Evolutionary conservation across 2,888 invertebrate genomes (phyloP).

Genomic region (Ecdyonurus torrentis): DNA sequence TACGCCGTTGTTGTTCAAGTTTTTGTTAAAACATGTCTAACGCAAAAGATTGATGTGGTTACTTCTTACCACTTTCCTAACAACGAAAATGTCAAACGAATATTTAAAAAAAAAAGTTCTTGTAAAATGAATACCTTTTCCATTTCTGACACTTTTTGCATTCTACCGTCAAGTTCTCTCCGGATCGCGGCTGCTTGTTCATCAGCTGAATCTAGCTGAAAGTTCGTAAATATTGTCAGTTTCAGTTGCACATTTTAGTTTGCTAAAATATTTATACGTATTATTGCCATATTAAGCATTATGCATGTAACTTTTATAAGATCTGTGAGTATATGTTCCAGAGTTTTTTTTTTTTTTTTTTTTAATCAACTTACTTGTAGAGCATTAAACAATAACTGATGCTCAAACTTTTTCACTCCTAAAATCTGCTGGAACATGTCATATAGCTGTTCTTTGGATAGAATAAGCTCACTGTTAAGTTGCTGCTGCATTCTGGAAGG

Average conservation of each 20-base stretch:
- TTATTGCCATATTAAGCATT: too few relatives aligned
- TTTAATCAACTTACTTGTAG: slow-evolving; percentile 52
- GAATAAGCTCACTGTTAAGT: slow-evolving; percentile 80
- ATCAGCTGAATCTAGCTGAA: slow-evolving; percentile 92
- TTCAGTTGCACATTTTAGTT: background rate
- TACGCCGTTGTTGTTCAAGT: too few relatives aligned
- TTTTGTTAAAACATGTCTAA: too few relatives aligned
- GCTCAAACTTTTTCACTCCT: slow-evolving; percentile 98
- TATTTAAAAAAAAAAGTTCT: too few relatives aligned
- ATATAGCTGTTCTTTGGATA: slow-evolving; percentile 97
- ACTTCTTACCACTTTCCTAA: too few relatives aligned
- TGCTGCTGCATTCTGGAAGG: slow-evolving; percentile 77
- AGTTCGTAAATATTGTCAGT: slow-evolving; percentile 11
- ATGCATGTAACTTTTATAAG: too few relatives aligned
- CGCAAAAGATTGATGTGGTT: too few relatives aligned
- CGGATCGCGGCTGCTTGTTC: slow-evolving; percentile 99
- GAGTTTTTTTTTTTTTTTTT: background rate
- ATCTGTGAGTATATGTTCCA: background rate
- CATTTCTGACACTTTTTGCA: slow-evolving; percentile 95
- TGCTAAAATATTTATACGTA: too few relatives aligned
- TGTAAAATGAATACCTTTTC: slow-evolving; percentile 56
- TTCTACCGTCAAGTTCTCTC: slow-evolving; percentile 92
- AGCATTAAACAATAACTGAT: slow-evolving; percentile 97
- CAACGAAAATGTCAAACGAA: too few relatives aligned
- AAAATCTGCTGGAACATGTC: slow-evolving; percentile 99